Base-by-base conservation (phyloP, 2,797 vertebrate species). In the Thripadectes ignobilis region DNA sequence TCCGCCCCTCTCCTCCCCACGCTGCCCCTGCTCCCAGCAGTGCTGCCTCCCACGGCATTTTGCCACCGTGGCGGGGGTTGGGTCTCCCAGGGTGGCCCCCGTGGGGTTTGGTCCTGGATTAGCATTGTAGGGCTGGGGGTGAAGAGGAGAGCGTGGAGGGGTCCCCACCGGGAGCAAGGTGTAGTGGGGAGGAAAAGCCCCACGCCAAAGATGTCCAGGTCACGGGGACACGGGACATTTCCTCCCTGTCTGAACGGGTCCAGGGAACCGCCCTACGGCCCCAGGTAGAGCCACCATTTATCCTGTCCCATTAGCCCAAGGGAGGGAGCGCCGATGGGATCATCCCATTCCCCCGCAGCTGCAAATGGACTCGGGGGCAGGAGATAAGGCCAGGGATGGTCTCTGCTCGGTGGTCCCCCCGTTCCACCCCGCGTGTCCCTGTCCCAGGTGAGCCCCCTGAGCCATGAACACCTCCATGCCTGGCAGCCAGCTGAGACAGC, bases 401-500 rank as follows among this genome's bases (percentile, higher is more conserved):
- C 46, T 41, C 23, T 12, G 55, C 80, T 36, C 1, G 0, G 10
- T 13, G 19, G 3, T 88, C 51, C 69, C 51, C 36, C n/a, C 30
- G 46, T n/a, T 27, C 62, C 48, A 26, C 26, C 9, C 12, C 0
- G 0, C 2, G 1, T 82, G 43, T n/a, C 76, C 87, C 89, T 27
- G 24, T 14, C 62, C 10, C 89, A 96, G 96, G 77, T 71, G 52
- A 92, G 39, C 62, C 66, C 62, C 10, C 68, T 43, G 77, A 85
- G 72, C 95, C 91, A 97, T 97, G 97, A 97, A 97, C 27, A 5
- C 19, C 87, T 96, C 97, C 2, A 3, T 8, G 12, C 23, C 78
- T 3, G 12, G 72, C 93, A 92, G 88, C 88, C 97, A 69, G n/a
- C 92, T 89, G 76, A 92, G 90, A 55, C 96, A 95, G 66, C 88